Evolutionary conservation across 2,113 vertebrate genomes (phyloP), one percentile per base, ranked within the genome.

Genomic region (Romanogobio albipinnatus): DNA sequence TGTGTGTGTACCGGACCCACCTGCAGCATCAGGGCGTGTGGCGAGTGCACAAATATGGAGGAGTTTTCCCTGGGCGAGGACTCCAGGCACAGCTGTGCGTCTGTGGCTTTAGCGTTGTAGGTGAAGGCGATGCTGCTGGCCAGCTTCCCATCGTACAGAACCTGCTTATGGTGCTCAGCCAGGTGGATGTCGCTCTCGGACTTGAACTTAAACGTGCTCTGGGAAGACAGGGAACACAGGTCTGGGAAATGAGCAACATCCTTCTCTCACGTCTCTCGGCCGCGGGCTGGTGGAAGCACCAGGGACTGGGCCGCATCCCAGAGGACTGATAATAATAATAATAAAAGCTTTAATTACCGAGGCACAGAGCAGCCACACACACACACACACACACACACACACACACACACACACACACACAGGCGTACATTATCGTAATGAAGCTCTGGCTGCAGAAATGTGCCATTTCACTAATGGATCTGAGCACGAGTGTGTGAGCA

Each of bases 191-290:
- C 98, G 86, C 98, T 99, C 92, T 99, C 98, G 0, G 98, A 99
- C 89, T 99, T 99, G 90, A 99, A 99, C 89, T 99, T 99, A 90
- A 99, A 99, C 3, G 98, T 99, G 94, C 98, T 99, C 98, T 99
- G 95, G 29, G 68, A 86, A 64, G 88, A 87, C 86, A 85, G 26
- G 64, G 68, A 86, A 80, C 22, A 29, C 80, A 36, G 6, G 58
- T 0, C 56, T 5, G 2, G 3, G 53, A 68, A 26, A 64, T 49
- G 7, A 81, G 9, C 3, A 29, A 53, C 9, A 58, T 29, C 39
- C 51, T 66, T 68, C 2, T 39, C 11, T 61, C 36, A 13, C 17
- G 5, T 77, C 51, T 51, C 36, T 24, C 64, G 43, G 19, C 22
- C 53, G 15, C 1, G 19, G 49, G 58, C 33, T 81, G 17, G 26